Evolutionary conservation across 2,888 invertebrate species (phyloP), one percentile per base, ranked within the genome.

Genomic region (Oscheius myriophilus): DNA sequence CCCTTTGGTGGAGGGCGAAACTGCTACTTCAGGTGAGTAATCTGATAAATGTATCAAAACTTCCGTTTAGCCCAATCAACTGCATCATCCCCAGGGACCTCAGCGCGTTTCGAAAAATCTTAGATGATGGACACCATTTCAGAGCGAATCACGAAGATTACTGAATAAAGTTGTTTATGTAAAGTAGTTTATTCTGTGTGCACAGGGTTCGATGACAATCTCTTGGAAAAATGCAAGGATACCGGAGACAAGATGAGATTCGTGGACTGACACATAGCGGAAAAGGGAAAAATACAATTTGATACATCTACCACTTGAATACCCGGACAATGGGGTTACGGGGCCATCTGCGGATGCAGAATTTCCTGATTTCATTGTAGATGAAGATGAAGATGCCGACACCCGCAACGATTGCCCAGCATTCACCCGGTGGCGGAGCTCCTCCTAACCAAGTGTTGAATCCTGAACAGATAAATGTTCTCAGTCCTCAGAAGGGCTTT

Each of bases 301-400:
- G 33, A 33, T 6, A 59, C 23, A 25, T 33, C 61, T 61, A 61
- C 61, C 61, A 63, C 43, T 63, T 63, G 43, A 63, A 67, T 4
- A 26, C 11, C n/a, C 55, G 51, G 21, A 70, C 67, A 21, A 70
- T 23, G 11, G 51, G 25, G 53, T 77, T 77, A 21, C 64, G 41
- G 2, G 79, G 79, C 57, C 64, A 80, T 18, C 53, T 18, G 39
- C 79, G 68, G 21, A 79, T 70, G 54, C 57, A 72, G 46, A 52
- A 75, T 42, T 79, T 79, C 43, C 79, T 62, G 14, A 69, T 41
- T 58, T 79, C 79, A 59, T 79, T 79, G 67, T 70, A 78, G 49
- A 49, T 39, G 51, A 72, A 55, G n/a, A 74, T 70, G 55, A 79
- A 67, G 16, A 79, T 63, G 33, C 78, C 79, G n/a, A 76, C 65